Conservation (phyloP, 2,113 vertebrate species). For the Girardinichthys multiradiatus region DNA sequence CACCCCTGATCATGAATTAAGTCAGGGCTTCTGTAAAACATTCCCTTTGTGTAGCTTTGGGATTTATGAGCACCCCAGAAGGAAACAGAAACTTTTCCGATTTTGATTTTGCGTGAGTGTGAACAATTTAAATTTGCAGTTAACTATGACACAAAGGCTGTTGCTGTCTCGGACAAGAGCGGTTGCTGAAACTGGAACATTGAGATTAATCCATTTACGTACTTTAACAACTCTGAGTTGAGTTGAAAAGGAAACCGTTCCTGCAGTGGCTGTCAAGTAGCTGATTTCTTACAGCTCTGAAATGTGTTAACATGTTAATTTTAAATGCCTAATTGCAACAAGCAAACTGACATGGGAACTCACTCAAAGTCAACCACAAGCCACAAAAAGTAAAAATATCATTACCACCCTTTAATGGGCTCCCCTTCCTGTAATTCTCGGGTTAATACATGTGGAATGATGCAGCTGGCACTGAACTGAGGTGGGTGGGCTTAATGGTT, state of each 20-base stretch:
- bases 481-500: slow-evolving; percentile 51
- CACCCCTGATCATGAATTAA: slow-evolving; percentile 76
- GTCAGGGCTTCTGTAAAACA: slow-evolving; percentile 64
- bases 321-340: slow-evolving; percentile 12
- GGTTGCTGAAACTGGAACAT: slow-evolving; percentile 43
- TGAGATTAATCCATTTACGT: slow-evolving; percentile 34
- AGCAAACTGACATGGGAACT: slow-evolving; percentile 18
- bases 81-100: slow-evolving; percentile 45
- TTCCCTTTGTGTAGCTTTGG: slow-evolving; percentile 56
- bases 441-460: slow-evolving; percentile 35
- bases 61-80: slow-evolving; percentile 48
- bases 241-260: slow-evolving; percentile 25
- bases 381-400: slow-evolving; percentile 14
- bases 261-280: slow-evolving; percentile 9
- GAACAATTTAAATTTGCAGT: slow-evolving; percentile 57
- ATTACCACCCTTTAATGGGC: slow-evolving; percentile 2
- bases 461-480: slow-evolving; percentile 31
- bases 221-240: slow-evolving; percentile 13
- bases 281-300: neutral
- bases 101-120: slow-evolving; percentile 35
- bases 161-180: slow-evolving; percentile 30
- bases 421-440: slow-evolving; percentile 20
- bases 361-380: slow-evolving; percentile 17
- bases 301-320: neutral
- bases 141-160: slow-evolving; percentile 44